Conservation (phyloP, 2,888 invertebrate genomes). For the Agrilus biguttatus region DNA sequence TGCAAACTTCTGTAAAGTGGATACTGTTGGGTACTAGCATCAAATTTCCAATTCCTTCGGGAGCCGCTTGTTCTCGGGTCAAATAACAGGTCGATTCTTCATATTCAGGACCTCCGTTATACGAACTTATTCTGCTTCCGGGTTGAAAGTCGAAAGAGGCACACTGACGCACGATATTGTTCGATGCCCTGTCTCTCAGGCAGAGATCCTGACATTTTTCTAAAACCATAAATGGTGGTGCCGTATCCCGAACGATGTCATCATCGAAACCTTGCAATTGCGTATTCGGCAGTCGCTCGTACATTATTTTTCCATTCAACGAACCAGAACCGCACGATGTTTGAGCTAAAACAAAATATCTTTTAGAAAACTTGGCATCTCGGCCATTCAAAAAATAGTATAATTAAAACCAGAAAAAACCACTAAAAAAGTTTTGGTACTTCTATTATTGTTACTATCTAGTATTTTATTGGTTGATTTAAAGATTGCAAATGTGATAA, state of each 20-base stretch:
- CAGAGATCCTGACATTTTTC: constrained; percentile 79
- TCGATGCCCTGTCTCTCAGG: constrained; percentile 61
- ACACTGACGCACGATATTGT: constrained; percentile 72
- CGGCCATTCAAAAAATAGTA: too few species aligned
- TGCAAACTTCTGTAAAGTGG: constrained; percentile 79
- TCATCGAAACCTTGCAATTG: constrained; percentile 82
- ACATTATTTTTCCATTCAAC: constrained; percentile 62
- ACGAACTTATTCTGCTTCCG: constrained; percentile 70
- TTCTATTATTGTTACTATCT: too few species aligned
- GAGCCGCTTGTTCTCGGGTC: constrained; percentile 71
- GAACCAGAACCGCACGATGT: constrained; percentile 83
- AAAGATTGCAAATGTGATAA: too few species aligned
- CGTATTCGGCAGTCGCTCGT: constrained; percentile 77
- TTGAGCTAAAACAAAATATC: constrained; percentile 45
- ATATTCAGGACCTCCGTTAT: constrained; percentile 65
- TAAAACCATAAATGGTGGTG: constrained; percentile 72
- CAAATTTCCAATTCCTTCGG: constrained; percentile 79
- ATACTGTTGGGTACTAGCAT: constrained; percentile 81
- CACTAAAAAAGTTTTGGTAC: too few species aligned
- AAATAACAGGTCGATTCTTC: constrained; percentile 81
- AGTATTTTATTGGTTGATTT: too few species aligned
- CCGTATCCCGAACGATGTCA: constrained; percentile 72
- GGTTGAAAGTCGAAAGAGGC: constrained; percentile 85
- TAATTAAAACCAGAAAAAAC: too few species aligned
- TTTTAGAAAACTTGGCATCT: background rate